Base-by-base conservation (phyloP, 2,797 vertebrate species). In the Cephalopachus bancanus region DNA sequence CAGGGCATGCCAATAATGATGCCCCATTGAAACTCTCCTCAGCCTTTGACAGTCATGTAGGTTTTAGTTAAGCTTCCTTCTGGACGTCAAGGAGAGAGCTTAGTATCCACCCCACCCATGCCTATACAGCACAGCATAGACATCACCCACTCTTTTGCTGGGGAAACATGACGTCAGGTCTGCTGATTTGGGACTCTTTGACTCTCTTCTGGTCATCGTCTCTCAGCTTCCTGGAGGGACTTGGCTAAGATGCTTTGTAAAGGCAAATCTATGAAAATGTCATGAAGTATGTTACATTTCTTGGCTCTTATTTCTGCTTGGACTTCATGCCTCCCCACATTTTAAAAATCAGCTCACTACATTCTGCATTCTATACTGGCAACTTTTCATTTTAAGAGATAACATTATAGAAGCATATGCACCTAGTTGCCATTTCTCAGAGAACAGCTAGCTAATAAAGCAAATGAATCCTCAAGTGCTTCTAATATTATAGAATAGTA, bases 221-320 rank as follows among this genome's bases (percentile, higher is more conserved):
- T 91, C 10, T 60, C n/a, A 59, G 1, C 49, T 59, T 26, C 7
- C 55, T 67, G 24, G 57, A 62, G 57, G 92, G 16, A 72, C 1
- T 7, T 76, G 44, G 51, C 53, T 96, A 67, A 51, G n/a, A 62
- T 74, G 33, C 33, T 87, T 65, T 57, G 7, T 62, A 62, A 94
- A 78, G 4, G 49, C 37, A 71, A 88, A 78, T 67, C 24, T 89
- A 19, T 71, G 57, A 86, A 85, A 83, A 44, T 86, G 10, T 67
- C 14, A 28, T 60, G 71, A 80, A 49, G 11, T 44, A 51, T 7
- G 0, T 37, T 62, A 28, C 62, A 30, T 49, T 96, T 85, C 53
- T 81, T 81, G 30, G 55, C 19, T 93, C 20, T 4, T 24, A 37
- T 62, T 87, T 88, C 28, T 79, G 19, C 15, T 33, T 79, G 26